Evolutionary conservation across 1,140 invertebrate species (phyloP).

Genomic region (Goniozus legneri): DNA sequence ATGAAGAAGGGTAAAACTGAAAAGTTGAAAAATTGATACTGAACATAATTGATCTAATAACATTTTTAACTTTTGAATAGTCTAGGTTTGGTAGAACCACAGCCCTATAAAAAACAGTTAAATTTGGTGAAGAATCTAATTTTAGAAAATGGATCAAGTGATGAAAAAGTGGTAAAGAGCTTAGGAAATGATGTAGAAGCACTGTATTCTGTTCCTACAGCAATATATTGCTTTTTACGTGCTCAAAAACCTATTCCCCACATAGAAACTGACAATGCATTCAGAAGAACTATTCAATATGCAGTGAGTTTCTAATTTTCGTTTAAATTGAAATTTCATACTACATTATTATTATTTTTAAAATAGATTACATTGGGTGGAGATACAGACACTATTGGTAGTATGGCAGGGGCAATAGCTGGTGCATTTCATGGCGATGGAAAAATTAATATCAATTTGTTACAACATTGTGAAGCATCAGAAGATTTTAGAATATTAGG

Average conservation of each 20-base stretch:
- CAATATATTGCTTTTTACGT: conserved; percentile 71
- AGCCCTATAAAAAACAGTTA: conserved; percentile 56
- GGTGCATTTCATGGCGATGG: conserved; percentile 71
- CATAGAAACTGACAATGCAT: conserved; percentile 57
- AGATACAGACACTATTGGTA: conserved; percentile 77
- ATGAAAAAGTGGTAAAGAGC: conserved; percentile 56
- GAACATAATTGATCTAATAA: too few relatives aligned
- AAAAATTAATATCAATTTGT: conserved; percentile 57
- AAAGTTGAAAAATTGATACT: too few relatives aligned
- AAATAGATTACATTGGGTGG: conserved; percentile 73
- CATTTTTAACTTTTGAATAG: conserved; percentile 28
- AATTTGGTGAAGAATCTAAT: conserved; percentile 50
- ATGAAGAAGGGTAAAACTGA: conserved; percentile 49
- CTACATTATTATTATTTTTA: conserved; percentile 1
- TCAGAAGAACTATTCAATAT: conserved; percentile 64
- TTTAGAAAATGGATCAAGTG: conserved; percentile 37
- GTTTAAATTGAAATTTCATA: conserved; percentile 3
- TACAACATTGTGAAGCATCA: conserved; percentile 64
- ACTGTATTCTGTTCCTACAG: conserved; percentile 71
- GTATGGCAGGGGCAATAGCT: conserved; percentile 74
- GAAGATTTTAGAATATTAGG: conserved; percentile 54
- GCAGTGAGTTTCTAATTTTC: conserved; percentile 33
- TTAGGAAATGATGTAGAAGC: conserved; percentile 67
- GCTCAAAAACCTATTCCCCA: conserved; percentile 57
- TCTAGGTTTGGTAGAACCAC: conserved; percentile 32